Evolutionary conservation across 2,888 invertebrate species (phyloP).

Genomic region (Lepidochrysops patricia): DNA sequence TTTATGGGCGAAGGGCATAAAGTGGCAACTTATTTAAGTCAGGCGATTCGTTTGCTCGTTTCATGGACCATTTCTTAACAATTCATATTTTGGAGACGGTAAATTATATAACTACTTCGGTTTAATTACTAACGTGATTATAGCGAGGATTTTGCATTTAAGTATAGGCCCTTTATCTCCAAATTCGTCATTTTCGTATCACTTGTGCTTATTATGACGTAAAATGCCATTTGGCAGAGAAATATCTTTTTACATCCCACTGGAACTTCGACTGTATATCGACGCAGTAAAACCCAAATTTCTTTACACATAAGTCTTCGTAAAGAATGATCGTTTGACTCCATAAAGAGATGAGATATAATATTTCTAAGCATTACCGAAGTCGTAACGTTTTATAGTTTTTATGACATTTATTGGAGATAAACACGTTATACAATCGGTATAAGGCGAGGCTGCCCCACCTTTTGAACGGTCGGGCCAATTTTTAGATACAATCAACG

Average conservation of each 20-base stretch:
- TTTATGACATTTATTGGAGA: slow-evolving; percentile 8
- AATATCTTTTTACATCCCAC: not conserved
- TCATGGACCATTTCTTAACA: too few species aligned
- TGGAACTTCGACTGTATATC: not conserved
- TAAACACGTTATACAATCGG: slow-evolving; percentile 5
- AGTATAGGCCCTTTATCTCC: not conserved
- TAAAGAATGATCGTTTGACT: slow-evolving; percentile 1
- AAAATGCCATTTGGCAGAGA: not conserved
- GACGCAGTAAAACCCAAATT: not conserved
- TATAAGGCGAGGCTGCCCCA: too few species aligned
- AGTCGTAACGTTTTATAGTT: slow-evolving; percentile 10
- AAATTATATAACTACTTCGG: too few species aligned
- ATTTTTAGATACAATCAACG: not conserved
- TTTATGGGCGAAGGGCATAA: too few species aligned
- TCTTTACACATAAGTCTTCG: not conserved
- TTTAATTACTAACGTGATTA: too few species aligned
- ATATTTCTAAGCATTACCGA: slow-evolving; percentile 5
- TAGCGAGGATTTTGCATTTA: too few species aligned
- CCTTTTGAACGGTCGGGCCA: not conserved
- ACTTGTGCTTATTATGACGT: not conserved
- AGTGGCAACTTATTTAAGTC: too few species aligned
- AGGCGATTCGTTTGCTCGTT: too few species aligned
- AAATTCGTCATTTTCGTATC: not conserved
- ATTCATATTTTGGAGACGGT: not conserved
- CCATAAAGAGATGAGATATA: slow-evolving; percentile 5